A percentile compares a stretch with the other conserved stretches of the same genome.
Conservation (phyloP, 2,113 vertebrate species). For the Pseudorasbora parva region DNA sequence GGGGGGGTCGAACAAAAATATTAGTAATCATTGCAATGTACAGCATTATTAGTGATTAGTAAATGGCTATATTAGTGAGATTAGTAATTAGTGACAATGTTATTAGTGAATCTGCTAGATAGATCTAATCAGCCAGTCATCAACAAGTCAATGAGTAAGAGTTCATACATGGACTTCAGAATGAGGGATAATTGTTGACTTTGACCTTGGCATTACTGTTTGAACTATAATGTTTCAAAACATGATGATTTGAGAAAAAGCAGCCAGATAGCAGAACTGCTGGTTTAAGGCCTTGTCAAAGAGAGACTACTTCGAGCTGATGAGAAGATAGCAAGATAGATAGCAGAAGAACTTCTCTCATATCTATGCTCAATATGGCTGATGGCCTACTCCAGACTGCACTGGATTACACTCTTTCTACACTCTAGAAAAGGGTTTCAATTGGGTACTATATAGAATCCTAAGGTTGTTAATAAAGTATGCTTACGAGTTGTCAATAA, state of each 20-base stretch:
- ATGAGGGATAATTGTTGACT: neutral
- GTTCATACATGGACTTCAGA: neutral
- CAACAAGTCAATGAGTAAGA: neutral
- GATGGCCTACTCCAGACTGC: neutral
- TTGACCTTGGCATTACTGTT: neutral
- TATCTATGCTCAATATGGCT: neutral
- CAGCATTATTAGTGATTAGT: slow-evolving; percentile 5
- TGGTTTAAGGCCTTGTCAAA: neutral
- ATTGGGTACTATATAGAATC: no score
- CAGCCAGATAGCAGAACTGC: neutral
- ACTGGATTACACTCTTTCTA: no score
- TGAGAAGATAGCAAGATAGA: no score
- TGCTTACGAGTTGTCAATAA: no score
- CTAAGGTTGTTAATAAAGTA: no score
- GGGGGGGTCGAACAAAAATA: no score
- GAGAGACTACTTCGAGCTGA: no score
- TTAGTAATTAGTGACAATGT: neutral
- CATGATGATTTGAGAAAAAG: no score
- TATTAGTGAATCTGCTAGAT: neutral
- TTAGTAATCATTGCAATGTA: neutral
- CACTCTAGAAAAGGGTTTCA: no score
- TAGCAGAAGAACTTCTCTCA: neutral
- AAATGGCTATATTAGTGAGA: neutral
- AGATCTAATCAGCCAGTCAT: neutral
- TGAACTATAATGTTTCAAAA: neutral